A percentile compares a stretch with the other conserved stretches of the same genome.
These are phyloP conservation scores for Sylvietta virens DNA, from an alignment of 2,113 vertebrate genomes.

Conservation along the genomic window DNA sequence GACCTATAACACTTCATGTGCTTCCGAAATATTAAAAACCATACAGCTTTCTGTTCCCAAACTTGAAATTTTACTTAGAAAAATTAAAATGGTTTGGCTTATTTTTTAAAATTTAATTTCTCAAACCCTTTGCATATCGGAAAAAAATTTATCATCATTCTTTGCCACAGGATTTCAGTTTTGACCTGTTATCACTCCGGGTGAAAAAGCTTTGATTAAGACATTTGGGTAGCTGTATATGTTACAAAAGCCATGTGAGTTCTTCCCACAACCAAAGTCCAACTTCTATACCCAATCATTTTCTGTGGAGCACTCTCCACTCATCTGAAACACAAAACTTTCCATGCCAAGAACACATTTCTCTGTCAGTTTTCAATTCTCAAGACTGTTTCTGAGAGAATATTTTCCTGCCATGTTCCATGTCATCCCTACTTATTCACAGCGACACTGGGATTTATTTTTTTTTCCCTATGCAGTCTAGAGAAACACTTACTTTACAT, in stretches of 20 bases:
- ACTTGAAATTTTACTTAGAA: not conserved
- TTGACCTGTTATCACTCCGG: not conserved
- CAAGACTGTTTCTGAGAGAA: not conserved
- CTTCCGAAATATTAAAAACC: not conserved
- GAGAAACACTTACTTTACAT: not conserved
- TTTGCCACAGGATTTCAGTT: not conserved
- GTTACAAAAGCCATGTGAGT: not conserved
- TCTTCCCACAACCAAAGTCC: not conserved
- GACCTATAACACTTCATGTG: not conserved
- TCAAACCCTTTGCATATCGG: not conserved
- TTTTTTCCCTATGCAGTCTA: not conserved
- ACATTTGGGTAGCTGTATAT: not conserved
- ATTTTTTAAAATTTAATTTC: not conserved
- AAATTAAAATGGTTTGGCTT: not conserved
- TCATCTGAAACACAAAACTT: not conserved
- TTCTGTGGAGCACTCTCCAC: not conserved
- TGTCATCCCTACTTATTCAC: not conserved
- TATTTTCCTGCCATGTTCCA: not conserved
- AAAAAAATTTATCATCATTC: not conserved
- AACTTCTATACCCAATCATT: not conserved
- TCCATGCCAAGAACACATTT: not conserved
- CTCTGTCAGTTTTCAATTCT: not conserved
- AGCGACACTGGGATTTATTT: not conserved
- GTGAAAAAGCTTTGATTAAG: not conserved
- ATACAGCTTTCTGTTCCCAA: not conserved